Evolutionary conservation across 2,113 vertebrate genomes (phyloP).

Genomic region (Sander vitreus): DNA sequence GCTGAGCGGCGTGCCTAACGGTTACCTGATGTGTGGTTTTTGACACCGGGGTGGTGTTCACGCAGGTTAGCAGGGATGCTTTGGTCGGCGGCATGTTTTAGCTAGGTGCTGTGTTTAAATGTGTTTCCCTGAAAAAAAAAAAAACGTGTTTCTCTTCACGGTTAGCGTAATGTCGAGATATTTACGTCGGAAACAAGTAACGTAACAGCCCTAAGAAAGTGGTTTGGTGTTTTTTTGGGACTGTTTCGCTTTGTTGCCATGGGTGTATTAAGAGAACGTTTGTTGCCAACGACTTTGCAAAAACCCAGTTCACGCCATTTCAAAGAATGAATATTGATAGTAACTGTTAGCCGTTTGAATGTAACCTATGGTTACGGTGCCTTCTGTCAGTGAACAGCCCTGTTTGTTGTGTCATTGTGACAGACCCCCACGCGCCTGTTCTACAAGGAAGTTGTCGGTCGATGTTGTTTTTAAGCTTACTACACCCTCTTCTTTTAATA

Average conservation of each 20-base stretch:
- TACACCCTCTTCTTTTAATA: neutral
- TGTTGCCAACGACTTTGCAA: neutral
- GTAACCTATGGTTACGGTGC: neutral
- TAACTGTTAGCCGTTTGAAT: neutral
- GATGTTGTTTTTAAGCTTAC: neutral
- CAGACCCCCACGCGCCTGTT: neutral
- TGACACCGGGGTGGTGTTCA: neutral
- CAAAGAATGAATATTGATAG: neutral
- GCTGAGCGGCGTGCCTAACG: neutral
- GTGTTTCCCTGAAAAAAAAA: slow-evolving; percentile 1
- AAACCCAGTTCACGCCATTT: neutral
- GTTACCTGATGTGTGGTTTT: neutral
- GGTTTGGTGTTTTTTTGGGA: neutral
- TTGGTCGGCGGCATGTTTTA: neutral
- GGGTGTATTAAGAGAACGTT: no score
- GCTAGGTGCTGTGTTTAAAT: neutral
- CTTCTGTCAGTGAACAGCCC: neutral
- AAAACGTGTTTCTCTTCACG: neutral
- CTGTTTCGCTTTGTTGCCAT: no score
- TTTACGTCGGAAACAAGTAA: neutral
- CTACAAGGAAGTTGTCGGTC: slow-evolving; percentile 26
- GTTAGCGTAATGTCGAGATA: no score
- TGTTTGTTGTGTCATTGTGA: neutral
- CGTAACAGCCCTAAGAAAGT: neutral
- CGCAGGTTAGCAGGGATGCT: slow-evolving; percentile 18